phyloP scores from a whole-genome alignment of 2,888 invertebrate genomes.

The Mythimna pallens region DNA sequence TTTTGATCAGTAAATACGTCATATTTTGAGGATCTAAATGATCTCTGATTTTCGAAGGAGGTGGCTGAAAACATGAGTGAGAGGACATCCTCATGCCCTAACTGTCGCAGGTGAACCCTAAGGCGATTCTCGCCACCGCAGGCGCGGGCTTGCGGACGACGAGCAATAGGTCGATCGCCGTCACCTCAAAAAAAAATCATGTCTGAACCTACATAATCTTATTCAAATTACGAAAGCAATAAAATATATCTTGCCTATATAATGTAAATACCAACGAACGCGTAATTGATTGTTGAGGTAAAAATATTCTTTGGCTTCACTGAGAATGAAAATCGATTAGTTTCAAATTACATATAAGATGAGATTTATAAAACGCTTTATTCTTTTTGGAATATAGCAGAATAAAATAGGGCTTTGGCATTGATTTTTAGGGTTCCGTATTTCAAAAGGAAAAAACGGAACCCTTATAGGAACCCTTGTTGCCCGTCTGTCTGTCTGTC shows the following conservation, averaged over 20 bases:
- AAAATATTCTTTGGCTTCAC: conserved; percentile 5
- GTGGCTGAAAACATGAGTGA: no score
- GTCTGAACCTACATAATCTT: background rate
- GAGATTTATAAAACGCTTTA: conserved; percentile 6
- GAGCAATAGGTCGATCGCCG: background rate
- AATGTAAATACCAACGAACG: background rate
- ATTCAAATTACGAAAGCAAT: conserved; percentile 1
- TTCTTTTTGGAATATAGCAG: background rate
- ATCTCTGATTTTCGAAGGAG: background rate
- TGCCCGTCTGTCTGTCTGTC: no score
- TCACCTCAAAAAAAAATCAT: no score
- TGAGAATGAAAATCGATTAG: conserved; percentile 23
- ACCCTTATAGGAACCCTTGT: no score
- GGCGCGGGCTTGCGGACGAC: no score
- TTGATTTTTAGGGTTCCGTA: background rate
- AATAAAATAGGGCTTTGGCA: background rate
- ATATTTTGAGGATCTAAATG: background rate
- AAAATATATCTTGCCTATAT: background rate
- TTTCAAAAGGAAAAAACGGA: no score
- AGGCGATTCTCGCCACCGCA: no score
- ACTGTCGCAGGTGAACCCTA: no score
- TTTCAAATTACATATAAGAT: conserved; percentile 17
- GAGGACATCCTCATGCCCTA: no score
- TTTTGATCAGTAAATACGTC: background rate
- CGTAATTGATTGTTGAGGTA: conserved; percentile 13